Base-by-base conservation (phyloP, 2,888 invertebrate species). In the Pandemis cinnamomeana region DNA sequence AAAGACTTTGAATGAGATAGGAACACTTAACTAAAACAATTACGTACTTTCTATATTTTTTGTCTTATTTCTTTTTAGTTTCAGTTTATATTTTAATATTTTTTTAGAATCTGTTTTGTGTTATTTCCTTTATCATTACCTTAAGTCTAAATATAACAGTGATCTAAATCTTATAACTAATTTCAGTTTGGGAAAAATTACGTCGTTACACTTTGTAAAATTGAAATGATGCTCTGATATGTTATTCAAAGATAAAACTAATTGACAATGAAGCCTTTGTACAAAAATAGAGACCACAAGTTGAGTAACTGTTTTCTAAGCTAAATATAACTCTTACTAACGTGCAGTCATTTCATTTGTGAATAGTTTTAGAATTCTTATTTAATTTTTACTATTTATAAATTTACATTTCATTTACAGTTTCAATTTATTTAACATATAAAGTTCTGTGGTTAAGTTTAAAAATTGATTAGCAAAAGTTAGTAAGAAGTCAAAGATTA, bases 241-340 rank as follows among this genome's bases (percentile, higher is more conserved):
- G 88, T 89, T 80, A 80, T 74, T 78, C 77, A 80, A 77, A 71
- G 78, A 75, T 80, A 80, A n/a, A 84, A 75, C 82, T 87, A 89
- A 88, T 89, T 89, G 88, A 88, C 84, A 75, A 81, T 73, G 76
- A 81, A 83, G 80, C 82, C 80, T 80, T 77, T 78, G 71, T 85
- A 86, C 80, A 88, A 88, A 88, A 86, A 87, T 87, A 88, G 80
- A 82, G 79, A 79, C 79, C 76, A 78, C 75, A 51, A 61, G 69
- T 62, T 69, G 76, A 75, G 71, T 44, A 71, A 75, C 58, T 76
- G 77, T 70, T 67, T 71, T 48, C 64, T 77, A 55, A 71, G 44
- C 46, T 70, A 55, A 36, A 62, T 53, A 51, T 61, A n/a, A 63
- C 55, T 62, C 27, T 46, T 53, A 75, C 36, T 15, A 60, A 48